Conservation (phyloP, 2,113 vertebrate genomes). For the Anhinga anhinga region DNA sequence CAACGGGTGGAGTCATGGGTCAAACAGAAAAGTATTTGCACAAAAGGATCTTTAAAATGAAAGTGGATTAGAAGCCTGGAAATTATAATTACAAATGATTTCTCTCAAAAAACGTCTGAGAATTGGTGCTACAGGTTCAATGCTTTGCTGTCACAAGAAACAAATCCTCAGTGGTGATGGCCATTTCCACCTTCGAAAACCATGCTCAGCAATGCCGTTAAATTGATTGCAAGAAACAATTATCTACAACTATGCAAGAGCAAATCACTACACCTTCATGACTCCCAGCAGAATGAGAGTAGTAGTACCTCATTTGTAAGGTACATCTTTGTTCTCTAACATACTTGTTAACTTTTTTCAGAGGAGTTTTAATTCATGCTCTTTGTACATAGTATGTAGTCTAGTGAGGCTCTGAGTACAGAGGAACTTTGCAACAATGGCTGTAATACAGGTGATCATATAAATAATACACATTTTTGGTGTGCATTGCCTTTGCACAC, state of each 20-base stretch:
- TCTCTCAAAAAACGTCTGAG: neutral
- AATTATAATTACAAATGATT: neutral
- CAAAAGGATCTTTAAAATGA: neutral
- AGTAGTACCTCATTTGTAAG: neutral
- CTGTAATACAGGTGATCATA: neutral
- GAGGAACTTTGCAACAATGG: neutral
- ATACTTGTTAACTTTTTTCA: neutral
- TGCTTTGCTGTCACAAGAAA: neutral
- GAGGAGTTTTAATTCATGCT: neutral
- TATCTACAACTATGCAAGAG: neutral
- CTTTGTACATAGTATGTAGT: neutral
- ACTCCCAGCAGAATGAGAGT: neutral
- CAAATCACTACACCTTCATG: neutral
- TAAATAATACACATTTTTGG: neutral
- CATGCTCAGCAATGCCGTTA: neutral
- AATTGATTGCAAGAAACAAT: neutral
- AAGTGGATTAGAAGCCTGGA: neutral
- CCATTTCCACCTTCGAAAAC: neutral
- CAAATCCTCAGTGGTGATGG: fast-evolving
- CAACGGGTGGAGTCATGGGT: neutral
- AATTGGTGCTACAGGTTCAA: neutral
- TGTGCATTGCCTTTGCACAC: neutral
- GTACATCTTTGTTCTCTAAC: neutral
- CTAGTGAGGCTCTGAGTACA: neutral
- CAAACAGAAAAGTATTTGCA: neutral